phyloP scores from a whole-genome alignment of 2,797 vertebrate species.

The Anas capensis region DNA sequence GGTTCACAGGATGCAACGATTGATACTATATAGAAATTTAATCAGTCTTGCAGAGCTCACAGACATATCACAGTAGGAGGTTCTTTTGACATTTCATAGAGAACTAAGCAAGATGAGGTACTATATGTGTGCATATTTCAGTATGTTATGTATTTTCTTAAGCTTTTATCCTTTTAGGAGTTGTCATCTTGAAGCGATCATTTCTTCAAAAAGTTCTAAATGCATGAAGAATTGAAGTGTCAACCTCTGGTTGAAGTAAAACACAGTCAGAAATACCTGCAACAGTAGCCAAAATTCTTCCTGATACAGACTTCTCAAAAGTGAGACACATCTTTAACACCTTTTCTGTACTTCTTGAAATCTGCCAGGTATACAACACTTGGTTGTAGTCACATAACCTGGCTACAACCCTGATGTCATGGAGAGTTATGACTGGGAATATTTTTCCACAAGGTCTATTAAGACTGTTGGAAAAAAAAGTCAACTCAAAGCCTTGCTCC shows the following conservation, averaged over 20 bases:
- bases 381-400: not conserved
- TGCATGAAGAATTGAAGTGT: not conserved
- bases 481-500: not conserved
- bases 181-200: conserved; percentile 60
- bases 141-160: conserved; percentile 54
- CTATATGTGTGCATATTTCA: conserved; percentile 75
- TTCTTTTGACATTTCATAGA: conserved; percentile 84
- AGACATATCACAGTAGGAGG: conserved; percentile 80
- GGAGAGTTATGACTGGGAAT: not conserved
- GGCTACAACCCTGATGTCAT: not conserved
- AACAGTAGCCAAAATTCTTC: not conserved
- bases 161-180: conserved; percentile 66
- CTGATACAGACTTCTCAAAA: not conserved
- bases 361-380: not conserved
- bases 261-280: not conserved
- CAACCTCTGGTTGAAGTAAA: not conserved
- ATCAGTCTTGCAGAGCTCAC: conserved; percentile 79
- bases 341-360: not conserved
- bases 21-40: conserved; percentile 81
- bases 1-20: conserved; percentile 79
- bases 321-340: not conserved
- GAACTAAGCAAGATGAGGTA: conserved; percentile 76
- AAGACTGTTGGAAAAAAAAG: not conserved
- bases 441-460: not conserved
- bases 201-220: conserved; percentile 34